A percentile compares a stretch with the other conserved stretches of the same genome.
Conservation (phyloP, 2,888 invertebrate species). For the Drosophila bunnanda region DNA sequence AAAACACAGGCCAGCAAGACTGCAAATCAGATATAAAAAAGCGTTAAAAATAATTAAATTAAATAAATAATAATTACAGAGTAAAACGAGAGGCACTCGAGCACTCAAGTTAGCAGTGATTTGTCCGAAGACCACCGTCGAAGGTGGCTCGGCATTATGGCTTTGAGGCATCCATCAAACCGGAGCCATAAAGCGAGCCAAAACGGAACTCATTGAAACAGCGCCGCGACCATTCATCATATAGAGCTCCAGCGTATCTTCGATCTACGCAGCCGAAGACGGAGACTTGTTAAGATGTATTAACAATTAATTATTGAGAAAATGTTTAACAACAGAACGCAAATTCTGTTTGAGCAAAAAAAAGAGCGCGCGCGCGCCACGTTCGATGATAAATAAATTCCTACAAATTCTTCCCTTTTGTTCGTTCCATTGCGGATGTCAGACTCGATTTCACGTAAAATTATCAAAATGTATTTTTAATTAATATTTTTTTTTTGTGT, state of each 20-base stretch:
- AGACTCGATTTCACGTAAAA: conserved; percentile 58
- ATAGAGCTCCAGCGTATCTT: conserved; percentile 44
- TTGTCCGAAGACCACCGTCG: conserved; percentile 38
- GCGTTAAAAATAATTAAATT: conserved; percentile 10
- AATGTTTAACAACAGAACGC: conserved; percentile 59
- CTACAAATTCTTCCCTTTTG: conserved; percentile 53
- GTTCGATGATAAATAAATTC: conserved; percentile 60
- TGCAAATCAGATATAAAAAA: conserved; percentile 68
- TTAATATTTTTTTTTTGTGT: conserved; percentile 33
- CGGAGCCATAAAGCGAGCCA: conserved; percentile 32
- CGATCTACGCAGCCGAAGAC: conserved; percentile 18
- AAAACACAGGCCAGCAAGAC: conserved; percentile 89
- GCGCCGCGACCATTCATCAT: conserved; percentile 69
- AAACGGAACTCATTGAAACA: conserved; percentile 70
- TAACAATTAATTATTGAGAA: conserved; percentile 74
- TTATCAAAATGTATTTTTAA: conserved; percentile 52
- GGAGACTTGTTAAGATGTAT: conserved; percentile 70
- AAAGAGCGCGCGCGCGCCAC: conserved; percentile 57
- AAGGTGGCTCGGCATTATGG: conserved; percentile 29
- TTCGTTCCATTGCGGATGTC: conserved; percentile 76
- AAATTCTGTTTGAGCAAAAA: conserved; percentile 30
- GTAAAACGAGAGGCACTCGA: conserved; percentile 33
- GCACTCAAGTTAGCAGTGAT: conserved; percentile 22
- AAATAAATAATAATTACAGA: conserved; percentile 9
- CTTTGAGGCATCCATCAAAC: conserved; percentile 57